Base-by-base conservation (phyloP, 2,113 vertebrate species). In the Coreoperca whiteheadi region DNA sequence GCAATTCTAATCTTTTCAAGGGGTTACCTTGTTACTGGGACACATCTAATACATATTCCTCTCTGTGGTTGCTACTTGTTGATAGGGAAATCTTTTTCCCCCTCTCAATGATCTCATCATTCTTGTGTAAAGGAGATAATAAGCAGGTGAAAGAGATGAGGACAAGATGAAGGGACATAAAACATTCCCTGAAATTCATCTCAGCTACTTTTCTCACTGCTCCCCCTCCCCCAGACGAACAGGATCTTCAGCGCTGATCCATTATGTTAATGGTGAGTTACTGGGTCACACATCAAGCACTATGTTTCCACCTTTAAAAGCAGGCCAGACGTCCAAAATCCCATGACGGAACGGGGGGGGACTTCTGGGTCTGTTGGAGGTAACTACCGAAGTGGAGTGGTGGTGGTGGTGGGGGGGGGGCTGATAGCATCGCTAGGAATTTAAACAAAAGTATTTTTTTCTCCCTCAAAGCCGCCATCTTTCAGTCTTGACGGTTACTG, bases 381-480 rank as follows among this genome's bases (percentile, higher is more conserved):
- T 78, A 87, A 83, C 87, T 80, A 79, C 57, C 60, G 59, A 74
- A 79, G 83, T 57, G 71, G 63, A 81, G 84, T 43, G 60, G 57
- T 34, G 51, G 75, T 41, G 79, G 48, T 5, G 77, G 69, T 23
- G 59, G 18, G 56, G 51, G 77, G 86, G 63, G 82, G 71, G 64
- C 82, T 86, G 94, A 96, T 95, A 95, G 90, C 90, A 93, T 94
- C 91, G 84, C 83, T 32, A 87, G 90, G 93, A 95, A 95, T 93
- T 95, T 95, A 95, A 96, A 96, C 95, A 95, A 93, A 94, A 95
- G 90, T 91, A 85, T 93, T 95, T 95, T 95, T 94, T 93, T 85
- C 53, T 83, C 84, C 87, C 92, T 92, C 90, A 90, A 94, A 95
- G 94, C 88, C 80, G 65, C 94, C 94, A 96, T 96, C 95, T 95